Evolutionary conservation across 2,797 vertebrate genomes (phyloP).

Genomic region (Peromyscus attwateri): DNA sequence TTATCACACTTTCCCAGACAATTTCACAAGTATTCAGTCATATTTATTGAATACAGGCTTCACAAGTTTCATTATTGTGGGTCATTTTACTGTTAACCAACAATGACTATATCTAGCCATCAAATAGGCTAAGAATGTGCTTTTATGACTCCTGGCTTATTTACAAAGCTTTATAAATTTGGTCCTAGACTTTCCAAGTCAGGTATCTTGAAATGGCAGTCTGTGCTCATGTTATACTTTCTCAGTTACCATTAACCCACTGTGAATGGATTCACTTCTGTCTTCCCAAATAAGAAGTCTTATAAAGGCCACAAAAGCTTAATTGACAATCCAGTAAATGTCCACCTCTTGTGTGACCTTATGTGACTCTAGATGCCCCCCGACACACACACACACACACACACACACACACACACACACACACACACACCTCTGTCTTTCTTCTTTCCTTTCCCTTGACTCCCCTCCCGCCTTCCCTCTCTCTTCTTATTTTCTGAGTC

Average conservation of each 20-base stretch:
- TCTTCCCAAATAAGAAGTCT: not conserved
- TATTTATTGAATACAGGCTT: not conserved
- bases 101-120: not conserved
- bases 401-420: not conserved
- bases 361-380: not conserved
- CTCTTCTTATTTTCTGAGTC: not conserved
- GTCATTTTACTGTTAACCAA: not conserved
- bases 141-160: not conserved
- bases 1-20: not conserved
- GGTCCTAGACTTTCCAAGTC: not conserved
- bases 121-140: not conserved
- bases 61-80: not conserved
- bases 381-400: too few species aligned
- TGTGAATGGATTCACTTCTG: not conserved
- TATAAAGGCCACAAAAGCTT: not conserved
- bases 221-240: not conserved
- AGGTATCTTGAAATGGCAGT: not conserved
- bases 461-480: not conserved
- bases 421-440: not conserved
- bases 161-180: not conserved
- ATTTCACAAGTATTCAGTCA: not conserved
- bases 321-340: not conserved
- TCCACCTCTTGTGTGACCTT: not conserved
- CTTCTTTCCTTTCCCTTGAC: not conserved
- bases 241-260: not conserved